Conservation (phyloP, 2,113 vertebrate species). For the Gallinago paraguaiae region DNA sequence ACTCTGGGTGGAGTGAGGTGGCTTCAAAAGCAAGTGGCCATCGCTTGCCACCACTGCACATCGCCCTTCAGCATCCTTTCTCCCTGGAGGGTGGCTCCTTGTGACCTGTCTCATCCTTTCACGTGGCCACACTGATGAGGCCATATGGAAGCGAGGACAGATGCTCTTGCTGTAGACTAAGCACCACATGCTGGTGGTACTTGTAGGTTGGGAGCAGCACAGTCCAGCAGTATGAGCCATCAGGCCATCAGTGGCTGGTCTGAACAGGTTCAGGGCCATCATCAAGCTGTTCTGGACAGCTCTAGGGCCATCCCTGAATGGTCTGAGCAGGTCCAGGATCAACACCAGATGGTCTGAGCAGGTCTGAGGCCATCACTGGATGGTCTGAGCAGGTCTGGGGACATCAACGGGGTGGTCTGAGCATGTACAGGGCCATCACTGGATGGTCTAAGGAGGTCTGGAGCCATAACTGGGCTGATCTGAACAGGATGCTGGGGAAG, state of each 20-base stretch:
- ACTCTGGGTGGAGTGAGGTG: not conserved
- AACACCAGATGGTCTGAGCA: not conserved
- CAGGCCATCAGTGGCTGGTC: not conserved
- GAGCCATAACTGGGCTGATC: not conserved
- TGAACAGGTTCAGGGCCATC: not conserved
- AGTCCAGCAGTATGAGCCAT: not conserved
- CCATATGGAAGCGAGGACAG: not conserved
- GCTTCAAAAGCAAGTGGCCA: not conserved
- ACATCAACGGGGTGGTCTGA: not conserved
- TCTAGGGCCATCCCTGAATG: not conserved
- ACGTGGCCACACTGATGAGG: not conserved
- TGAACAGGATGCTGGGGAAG: not conserved
- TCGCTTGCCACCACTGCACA: rapidly evolving
- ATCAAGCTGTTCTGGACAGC: not conserved
- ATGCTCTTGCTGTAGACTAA: not conserved
- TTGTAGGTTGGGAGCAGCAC: not conserved
- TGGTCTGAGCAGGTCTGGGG: not conserved
- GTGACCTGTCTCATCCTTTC: not conserved
- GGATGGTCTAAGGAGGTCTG: not conserved
- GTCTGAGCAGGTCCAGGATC: not conserved
- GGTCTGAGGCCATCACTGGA: not conserved
- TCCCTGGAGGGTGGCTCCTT: not conserved
- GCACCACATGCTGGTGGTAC: not conserved
- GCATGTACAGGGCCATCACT: not conserved
- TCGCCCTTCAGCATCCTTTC: not conserved